Conservation (phyloP, 1,140 invertebrate genomes). For the Asobara japonica region DNA sequence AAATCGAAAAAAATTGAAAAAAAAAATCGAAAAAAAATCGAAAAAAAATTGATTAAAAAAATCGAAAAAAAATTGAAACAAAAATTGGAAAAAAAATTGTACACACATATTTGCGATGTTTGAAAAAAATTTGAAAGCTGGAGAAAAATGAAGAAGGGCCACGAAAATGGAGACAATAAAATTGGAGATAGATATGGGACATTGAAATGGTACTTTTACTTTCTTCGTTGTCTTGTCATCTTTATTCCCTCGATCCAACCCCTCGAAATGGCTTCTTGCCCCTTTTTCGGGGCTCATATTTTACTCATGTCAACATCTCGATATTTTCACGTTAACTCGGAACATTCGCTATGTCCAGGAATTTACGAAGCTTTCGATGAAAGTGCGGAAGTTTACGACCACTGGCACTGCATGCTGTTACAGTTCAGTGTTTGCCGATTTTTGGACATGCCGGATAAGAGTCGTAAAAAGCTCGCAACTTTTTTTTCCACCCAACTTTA, state of each 20-base stretch:
- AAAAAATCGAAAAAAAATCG: no score
- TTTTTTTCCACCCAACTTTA: background rate
- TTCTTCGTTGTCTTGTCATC: background rate
- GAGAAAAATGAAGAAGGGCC: no score
- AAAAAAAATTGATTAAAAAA: no score
- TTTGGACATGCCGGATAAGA: background rate
- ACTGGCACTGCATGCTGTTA: background rate
- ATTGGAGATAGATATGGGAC: no score
- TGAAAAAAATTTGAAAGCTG: no score
- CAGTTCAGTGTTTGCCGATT: background rate
- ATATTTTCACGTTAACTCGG: background rate
- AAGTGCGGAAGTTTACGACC: background rate
- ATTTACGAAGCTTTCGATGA: constrained; percentile 2
- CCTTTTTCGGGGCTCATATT: background rate
- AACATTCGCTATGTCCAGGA: background rate
- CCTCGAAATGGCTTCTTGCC: background rate
- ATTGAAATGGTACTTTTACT: no score
- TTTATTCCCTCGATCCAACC: background rate
- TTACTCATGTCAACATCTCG: constrained; percentile 2
- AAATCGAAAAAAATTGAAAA: no score
- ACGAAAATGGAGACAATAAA: no score
- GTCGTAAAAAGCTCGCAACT: background rate
- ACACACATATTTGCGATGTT: no score
- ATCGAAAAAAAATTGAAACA: no score
- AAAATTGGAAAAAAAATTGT: no score